Evolutionary conservation across 2,797 vertebrate species (phyloP).

Genomic region (Crotalus adamanteus): DNA sequence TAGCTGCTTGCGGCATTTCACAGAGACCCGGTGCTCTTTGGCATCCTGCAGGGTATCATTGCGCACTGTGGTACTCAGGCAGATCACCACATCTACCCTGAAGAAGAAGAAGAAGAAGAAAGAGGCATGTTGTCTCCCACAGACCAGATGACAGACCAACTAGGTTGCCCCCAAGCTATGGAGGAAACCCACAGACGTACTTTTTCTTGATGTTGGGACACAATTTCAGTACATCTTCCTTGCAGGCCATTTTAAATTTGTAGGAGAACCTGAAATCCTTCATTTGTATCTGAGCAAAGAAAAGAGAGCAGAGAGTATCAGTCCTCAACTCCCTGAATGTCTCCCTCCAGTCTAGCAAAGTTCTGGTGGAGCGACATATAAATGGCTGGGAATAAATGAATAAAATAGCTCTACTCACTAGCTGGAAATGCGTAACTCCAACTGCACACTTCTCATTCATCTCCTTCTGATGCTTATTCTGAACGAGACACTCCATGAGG

Average conservation of each 20-base stretch:
- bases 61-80: conserved; percentile 92
- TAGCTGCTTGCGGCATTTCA: conserved; percentile 96
- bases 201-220: conserved; percentile 98
- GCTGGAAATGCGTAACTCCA: conserved; percentile 94
- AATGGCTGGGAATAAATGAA: neutral
- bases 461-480: conserved; percentile 97
- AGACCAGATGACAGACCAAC: neutral
- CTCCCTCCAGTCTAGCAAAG: neutral
- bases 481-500: conserved; percentile 93
- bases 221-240: conserved; percentile 95
- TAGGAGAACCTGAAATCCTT: conserved; percentile 98
- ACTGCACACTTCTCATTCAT: conserved; percentile 95
- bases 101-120: conserved; percentile 34
- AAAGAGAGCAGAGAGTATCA: conserved; percentile 19
- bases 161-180: neutral
- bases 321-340: neutral
- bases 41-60: conserved; percentile 94
- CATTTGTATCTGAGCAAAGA: conserved; percentile 85
- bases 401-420: conserved; percentile 76
- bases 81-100: conserved; percentile 97
- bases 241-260: conserved; percentile 98
- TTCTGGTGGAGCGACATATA: neutral
- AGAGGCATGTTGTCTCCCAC: neutral
- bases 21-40: conserved; percentile 91
- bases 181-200: conserved; percentile 70